phyloP scores from a whole-genome alignment of 2,113 vertebrate genomes.

The Pygoscelis adeliae region DNA sequence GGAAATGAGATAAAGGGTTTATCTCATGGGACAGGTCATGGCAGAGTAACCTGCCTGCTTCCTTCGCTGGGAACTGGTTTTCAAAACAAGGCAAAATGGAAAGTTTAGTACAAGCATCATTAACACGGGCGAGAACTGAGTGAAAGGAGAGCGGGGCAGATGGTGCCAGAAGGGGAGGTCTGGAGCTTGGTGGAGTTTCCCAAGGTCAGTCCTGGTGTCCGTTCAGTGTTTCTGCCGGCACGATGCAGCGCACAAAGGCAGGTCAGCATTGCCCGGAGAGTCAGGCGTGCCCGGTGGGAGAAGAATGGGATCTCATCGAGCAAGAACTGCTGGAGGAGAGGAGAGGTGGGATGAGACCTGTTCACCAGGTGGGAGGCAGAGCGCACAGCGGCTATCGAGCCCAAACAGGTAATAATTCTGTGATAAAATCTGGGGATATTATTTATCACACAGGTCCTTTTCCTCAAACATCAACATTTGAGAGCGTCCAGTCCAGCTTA shows the following conservation, averaged over 20 bases:
- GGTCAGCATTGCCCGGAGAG: background rate
- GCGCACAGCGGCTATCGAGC: fast-evolving
- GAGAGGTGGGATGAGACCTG: background rate
- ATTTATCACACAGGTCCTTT: background rate
- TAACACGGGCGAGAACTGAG: background rate
- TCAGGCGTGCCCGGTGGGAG: background rate
- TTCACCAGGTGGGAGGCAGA: background rate
- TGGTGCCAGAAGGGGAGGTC: background rate
- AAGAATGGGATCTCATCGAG: background rate
- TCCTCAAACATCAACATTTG: background rate
- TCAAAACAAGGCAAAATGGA: background rate
- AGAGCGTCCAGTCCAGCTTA: background rate
- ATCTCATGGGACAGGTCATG: background rate
- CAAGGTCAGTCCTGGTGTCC: background rate
- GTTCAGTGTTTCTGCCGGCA: background rate
- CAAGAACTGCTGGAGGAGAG: background rate
- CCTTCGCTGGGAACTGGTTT: background rate
- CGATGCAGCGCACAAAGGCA: fast-evolving
- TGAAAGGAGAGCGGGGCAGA: background rate
- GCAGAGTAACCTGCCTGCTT: background rate
- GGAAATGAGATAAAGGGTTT: constrained; percentile 6
- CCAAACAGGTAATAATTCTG: background rate
- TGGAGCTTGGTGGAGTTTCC: background rate
- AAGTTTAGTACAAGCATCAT: background rate
- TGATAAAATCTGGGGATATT: background rate